These are phyloP conservation scores for Harpalus rufipes DNA, from an alignment of 2,888 invertebrate genomes.

Conservation along the genomic window DNA sequence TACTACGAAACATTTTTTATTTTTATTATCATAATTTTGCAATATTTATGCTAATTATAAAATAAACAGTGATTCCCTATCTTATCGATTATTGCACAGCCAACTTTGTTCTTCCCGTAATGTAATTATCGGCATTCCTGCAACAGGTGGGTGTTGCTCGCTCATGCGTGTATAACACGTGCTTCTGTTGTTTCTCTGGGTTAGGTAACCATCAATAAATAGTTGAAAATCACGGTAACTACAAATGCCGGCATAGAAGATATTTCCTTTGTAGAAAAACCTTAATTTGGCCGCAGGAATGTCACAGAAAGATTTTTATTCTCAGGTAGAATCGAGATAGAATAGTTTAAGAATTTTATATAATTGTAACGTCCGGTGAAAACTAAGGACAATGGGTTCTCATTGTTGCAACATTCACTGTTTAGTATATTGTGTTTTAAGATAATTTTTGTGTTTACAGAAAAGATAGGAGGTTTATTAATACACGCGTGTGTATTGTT, in stretches of 20 bases:
- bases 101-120: background rate
- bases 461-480: background rate
- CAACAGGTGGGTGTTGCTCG: conserved; percentile 38
- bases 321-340: conserved; percentile 46
- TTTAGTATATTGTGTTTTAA: conserved; percentile 26
- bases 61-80: background rate
- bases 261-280: conserved; percentile 39
- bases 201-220: conserved; percentile 19
- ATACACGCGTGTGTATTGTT: too few relatives aligned
- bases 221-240: conserved; percentile 26
- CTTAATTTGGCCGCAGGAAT: conserved; percentile 34
- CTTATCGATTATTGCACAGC: background rate
- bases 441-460: conserved; percentile 15
- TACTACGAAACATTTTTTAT: too few relatives aligned
- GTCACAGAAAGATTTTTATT: conserved; percentile 44
- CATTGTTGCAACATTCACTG: conserved; percentile 35
- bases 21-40: background rate
- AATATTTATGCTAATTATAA: background rate
- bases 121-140: conserved; percentile 5
- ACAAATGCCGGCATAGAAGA: conserved; percentile 12
- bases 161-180: conserved; percentile 9
- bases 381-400: conserved; percentile 43
- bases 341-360: conserved; percentile 21
- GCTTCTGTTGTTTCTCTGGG: conserved; percentile 19
- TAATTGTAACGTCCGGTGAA: conserved; percentile 47